Evolutionary conservation across 2,797 vertebrate species (phyloP).

Genomic region (Muscicapa comitata): DNA sequence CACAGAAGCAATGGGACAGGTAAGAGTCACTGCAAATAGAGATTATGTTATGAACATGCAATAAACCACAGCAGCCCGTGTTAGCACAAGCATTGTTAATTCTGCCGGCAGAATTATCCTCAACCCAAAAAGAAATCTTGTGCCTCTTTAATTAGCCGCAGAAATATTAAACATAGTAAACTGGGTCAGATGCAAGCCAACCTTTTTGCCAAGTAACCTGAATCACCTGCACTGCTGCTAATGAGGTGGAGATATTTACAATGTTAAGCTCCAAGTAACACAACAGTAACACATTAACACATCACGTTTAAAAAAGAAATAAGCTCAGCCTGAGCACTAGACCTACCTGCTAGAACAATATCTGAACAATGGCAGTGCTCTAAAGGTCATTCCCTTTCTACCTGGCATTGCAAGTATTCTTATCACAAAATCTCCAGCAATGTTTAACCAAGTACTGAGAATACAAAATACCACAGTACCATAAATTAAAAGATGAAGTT

Average conservation of each 20-base stretch:
- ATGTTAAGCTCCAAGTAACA: background rate
- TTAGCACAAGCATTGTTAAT: background rate
- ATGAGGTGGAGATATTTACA: constrained; percentile 18
- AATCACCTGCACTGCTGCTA: background rate
- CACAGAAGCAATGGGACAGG: background rate
- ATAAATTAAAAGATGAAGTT: background rate
- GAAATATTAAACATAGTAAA: background rate
- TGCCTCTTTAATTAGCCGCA: background rate
- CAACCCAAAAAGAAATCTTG: background rate
- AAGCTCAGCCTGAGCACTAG: background rate
- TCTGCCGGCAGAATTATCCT: background rate
- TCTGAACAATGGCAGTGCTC: background rate
- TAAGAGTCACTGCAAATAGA: background rate
- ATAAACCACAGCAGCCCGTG: accelerated
- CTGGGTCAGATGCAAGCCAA: background rate
- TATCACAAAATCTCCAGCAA: constrained; percentile 31
- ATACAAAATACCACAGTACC: background rate
- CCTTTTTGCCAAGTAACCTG: background rate
- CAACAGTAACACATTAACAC: constrained; percentile 3
- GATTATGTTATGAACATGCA: background rate
- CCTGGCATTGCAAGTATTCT: background rate
- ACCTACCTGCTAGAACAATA: background rate
- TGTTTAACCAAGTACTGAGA: constrained; percentile 23
- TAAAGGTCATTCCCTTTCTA: constrained; percentile 25
- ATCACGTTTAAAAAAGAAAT: background rate